Conservation (phyloP, 1,140 invertebrate genomes). For the Hypsibius dujardini region DNA sequence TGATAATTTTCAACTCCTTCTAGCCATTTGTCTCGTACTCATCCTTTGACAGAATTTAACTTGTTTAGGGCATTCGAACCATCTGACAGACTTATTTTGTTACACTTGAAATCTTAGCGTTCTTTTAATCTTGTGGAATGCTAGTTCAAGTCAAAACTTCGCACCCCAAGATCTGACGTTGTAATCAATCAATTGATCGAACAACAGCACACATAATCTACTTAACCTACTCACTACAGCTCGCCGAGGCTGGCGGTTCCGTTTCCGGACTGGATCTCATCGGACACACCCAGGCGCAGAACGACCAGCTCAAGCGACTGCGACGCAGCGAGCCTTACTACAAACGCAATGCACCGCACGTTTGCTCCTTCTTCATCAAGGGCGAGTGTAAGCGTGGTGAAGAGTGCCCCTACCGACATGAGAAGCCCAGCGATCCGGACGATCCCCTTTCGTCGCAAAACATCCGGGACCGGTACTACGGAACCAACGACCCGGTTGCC, state of each 20-base stretch:
- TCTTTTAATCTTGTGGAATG: too few species aligned
- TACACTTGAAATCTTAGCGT: too few species aligned
- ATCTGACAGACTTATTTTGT: too few species aligned
- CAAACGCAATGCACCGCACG: constrained; percentile 92
- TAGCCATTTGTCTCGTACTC: too few species aligned
- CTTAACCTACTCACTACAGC: constrained; percentile 25
- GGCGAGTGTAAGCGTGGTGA: constrained; percentile 96
- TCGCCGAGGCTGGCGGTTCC: constrained; percentile 35
- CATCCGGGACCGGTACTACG: constrained; percentile 95
- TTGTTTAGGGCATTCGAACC: too few species aligned
- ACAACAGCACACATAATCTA: too few species aligned
- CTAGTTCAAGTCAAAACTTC: too few species aligned
- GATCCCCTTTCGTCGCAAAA: constrained; percentile 98
- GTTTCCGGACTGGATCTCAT: constrained; percentile 34
- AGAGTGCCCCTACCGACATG: constrained; percentile 86
- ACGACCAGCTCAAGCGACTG: constrained; percentile 75
- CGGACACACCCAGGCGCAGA: constrained; percentile 38
- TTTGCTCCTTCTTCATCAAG: constrained; percentile 99
- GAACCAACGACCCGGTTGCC: constrained; percentile 94
- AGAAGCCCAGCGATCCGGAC: constrained; percentile 97
- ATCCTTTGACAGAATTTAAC: too few species aligned
- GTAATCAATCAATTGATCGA: too few species aligned
- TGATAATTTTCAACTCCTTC: too few species aligned
- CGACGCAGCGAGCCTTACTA: constrained; percentile 95
- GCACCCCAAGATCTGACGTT: too few species aligned